Evolutionary conservation across 1,140 invertebrate species (phyloP).

Genomic region (Penaeus indicus): DNA sequence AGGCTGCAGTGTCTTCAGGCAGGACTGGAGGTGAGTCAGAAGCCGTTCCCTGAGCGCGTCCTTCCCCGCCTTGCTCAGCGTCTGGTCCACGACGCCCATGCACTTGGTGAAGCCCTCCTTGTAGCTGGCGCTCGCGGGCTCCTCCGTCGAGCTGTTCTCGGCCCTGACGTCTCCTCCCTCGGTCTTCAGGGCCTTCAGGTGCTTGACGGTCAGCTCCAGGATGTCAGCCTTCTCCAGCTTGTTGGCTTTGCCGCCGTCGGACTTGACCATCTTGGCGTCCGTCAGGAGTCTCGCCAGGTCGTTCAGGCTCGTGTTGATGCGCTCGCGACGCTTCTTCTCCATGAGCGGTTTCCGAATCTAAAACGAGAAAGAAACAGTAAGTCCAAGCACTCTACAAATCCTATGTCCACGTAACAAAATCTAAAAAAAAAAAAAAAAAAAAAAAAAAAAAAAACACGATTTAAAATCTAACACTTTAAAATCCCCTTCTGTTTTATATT

Average conservation of each 20-base stretch:
- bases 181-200: conserved; percentile 78
- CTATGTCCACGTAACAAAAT: too few species aligned
- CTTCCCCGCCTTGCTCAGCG: not conserved
- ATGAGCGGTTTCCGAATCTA: too few species aligned
- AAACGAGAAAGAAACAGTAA: too few species aligned
- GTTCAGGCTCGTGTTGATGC: conserved; percentile 93
- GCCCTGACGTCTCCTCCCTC: not conserved
- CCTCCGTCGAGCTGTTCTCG: too few species aligned
- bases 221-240: conserved; percentile 94
- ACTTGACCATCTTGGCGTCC: too few species aligned
- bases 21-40: conserved; percentile 28
- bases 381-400: too few species aligned
- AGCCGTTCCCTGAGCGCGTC: conserved; percentile 9
- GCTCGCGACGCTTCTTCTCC: conserved; percentile 56
- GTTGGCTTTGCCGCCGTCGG: conserved; percentile 80
- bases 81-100: conserved; percentile 28
- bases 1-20: not conserved
- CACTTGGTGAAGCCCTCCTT: conserved; percentile 29
- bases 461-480: too few species aligned
- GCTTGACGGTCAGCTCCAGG: conserved; percentile 89
- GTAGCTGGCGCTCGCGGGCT: conserved; percentile 9
- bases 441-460: too few species aligned
- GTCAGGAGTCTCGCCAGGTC: conserved; percentile 81
- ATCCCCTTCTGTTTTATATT: too few species aligned
- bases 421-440: too few species aligned